Evolutionary conservation across 2,113 vertebrate genomes (phyloP).

Genomic region (Nannospalax galili): DNA sequence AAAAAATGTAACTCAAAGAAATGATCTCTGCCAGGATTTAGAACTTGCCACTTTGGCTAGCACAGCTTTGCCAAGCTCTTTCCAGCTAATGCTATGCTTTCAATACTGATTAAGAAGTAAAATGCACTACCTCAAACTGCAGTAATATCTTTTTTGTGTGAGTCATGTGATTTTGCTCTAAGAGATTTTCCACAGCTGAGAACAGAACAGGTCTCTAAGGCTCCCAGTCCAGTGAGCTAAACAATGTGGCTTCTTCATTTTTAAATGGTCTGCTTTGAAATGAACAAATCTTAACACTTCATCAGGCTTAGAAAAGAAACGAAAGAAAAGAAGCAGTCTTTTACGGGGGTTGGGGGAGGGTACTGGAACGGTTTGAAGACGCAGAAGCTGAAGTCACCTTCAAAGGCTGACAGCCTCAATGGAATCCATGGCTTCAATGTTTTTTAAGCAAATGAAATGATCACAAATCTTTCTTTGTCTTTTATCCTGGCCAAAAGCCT

Average conservation of each 20-base stretch:
- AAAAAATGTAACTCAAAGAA: conserved; percentile 56
- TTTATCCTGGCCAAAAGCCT: conserved; percentile 2
- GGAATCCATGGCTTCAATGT: conserved; percentile 11
- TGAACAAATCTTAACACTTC: conserved; percentile 71
- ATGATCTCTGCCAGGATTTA: conserved; percentile 39
- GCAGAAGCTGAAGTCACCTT: conserved; percentile 62
- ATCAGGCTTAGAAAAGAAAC: conserved; percentile 58
- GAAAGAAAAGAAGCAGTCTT: conserved; percentile 57
- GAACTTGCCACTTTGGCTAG: conserved; percentile 37
- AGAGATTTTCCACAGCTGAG: conserved; percentile 63
- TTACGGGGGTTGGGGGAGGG: neutral
- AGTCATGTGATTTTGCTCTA: conserved; percentile 60
- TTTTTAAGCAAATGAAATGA: conserved; percentile 44
- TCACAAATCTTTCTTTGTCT: neutral
- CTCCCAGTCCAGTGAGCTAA: conserved; percentile 58
- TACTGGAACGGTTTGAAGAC: conserved; percentile 23
- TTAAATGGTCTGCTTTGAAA: conserved; percentile 68
- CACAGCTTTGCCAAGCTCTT: conserved; percentile 48
- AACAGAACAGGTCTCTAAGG: conserved; percentile 70
- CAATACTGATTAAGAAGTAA: conserved; percentile 65
- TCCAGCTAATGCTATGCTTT: conserved; percentile 62
- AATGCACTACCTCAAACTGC: conserved; percentile 55
- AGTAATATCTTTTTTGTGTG: conserved; percentile 36
- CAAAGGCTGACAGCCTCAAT: neutral
- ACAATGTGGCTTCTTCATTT: conserved; percentile 70